Evolutionary conservation across 1,140 invertebrate genomes (phyloP).

Genomic region (Hylyphantes graminicola): DNA sequence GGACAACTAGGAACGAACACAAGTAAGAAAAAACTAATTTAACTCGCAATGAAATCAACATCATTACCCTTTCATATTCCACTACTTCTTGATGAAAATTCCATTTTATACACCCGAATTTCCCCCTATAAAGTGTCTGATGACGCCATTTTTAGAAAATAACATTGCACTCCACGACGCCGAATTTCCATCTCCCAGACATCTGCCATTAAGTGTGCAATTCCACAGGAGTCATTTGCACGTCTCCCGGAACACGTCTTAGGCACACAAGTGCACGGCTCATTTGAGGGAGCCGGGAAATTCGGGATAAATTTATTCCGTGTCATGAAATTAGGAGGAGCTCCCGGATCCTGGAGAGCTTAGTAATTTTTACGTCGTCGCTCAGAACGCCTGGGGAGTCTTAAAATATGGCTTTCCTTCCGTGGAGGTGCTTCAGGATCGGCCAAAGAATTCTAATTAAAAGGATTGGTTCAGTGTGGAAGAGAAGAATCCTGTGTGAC

Average conservation of each 20-base stretch:
- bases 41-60: too few relatives aligned
- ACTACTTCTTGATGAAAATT: neutral
- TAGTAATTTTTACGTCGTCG: constrained; percentile 15
- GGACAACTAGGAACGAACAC: too few relatives aligned
- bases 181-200: neutral
- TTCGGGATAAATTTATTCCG: constrained; percentile 33
- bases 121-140: neutral
- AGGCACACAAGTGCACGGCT: neutral
- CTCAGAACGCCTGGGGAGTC: neutral
- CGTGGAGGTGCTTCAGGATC: neutral
- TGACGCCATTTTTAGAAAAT: constrained; percentile 5
- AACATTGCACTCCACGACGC: neutral
- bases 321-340: constrained; percentile 3
- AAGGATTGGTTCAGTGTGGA: neutral
- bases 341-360: neutral
- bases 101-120: neutral
- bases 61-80: too few relatives aligned
- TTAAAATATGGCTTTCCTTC: constrained; percentile 27
- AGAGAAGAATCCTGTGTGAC: neutral
- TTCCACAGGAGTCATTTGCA: neutral
- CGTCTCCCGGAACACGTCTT: neutral
- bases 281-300: constrained; percentile 20
- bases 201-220: constrained; percentile 22
- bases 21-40: too few relatives aligned
- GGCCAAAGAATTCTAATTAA: constrained; percentile 33